These are phyloP conservation scores for Macrophya alboannulata DNA, from an alignment of 2,888 invertebrate genomes.

Conservation along the genomic window DNA sequence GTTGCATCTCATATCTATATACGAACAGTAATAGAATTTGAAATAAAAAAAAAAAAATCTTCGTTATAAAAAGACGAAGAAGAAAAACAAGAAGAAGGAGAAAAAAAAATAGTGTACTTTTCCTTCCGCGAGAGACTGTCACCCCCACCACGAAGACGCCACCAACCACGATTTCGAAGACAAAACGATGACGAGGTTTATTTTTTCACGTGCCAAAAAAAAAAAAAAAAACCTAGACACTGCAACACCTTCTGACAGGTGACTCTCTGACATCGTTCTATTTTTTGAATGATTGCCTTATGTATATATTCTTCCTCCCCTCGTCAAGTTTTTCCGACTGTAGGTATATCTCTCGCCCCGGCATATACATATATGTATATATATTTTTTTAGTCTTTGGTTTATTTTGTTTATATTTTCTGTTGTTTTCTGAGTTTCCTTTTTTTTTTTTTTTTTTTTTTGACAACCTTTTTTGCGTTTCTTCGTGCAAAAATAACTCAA, in stretches of 20 bases:
- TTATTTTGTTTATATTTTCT: neutral
- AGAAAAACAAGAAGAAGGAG: neutral
- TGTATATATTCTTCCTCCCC: neutral
- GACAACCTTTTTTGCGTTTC: neutral
- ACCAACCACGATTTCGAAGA: neutral
- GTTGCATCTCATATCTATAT: too few relatives aligned
- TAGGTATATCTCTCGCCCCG: too few relatives aligned
- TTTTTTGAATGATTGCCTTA: slow-evolving; percentile 40
- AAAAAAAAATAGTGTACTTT: neutral
- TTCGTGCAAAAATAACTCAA: neutral
- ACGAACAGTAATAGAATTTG: too few relatives aligned
- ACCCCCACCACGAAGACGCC: neutral
- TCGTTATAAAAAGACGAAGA: neutral
- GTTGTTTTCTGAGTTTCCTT: neutral
- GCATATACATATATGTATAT: neutral
- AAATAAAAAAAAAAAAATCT: too few relatives aligned
- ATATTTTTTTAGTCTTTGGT: neutral
- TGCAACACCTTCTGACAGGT: slow-evolving; percentile 25
- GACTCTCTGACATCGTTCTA: neutral
- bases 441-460: neutral
- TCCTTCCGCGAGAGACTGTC: neutral
- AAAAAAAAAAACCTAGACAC: neutral
- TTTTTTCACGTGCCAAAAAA: slow-evolving; percentile 46
- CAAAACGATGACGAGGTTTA: slow-evolving; percentile 14
- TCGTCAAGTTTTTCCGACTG: neutral